These are phyloP conservation scores for Apus apus DNA, from an alignment of 2,113 vertebrate species.

Conservation along the genomic window DNA sequence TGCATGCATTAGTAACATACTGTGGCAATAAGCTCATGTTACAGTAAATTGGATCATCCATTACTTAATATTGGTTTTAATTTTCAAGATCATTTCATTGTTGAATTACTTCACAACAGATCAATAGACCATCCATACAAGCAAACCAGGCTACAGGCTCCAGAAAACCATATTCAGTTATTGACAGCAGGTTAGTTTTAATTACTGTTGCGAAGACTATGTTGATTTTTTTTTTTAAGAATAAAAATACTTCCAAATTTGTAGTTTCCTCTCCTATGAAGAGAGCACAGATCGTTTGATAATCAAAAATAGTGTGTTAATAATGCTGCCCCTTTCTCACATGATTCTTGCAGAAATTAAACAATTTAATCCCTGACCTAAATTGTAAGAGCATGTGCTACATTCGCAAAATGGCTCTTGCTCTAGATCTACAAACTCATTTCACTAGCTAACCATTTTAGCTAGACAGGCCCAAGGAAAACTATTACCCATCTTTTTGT, in stretches of 20 bases:
- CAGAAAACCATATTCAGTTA: conserved; percentile 2
- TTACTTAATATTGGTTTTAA: conserved; percentile 53
- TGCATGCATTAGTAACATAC: background rate
- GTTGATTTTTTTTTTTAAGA: conserved; percentile 11
- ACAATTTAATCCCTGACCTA: background rate
- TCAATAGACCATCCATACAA: conserved; percentile 48
- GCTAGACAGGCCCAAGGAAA: background rate
- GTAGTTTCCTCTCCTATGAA: background rate
- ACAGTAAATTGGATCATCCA: conserved; percentile 41
- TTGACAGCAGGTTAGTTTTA: conserved; percentile 46
- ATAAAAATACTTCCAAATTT: background rate
- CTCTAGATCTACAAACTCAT: background rate
- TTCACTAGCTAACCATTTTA: background rate
- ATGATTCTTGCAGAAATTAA: conserved; percentile 3
- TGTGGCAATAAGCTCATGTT: background rate
- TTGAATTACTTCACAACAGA: conserved; percentile 39
- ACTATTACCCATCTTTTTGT: background rate
- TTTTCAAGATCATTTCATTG: conserved; percentile 60
- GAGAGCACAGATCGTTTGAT: background rate
- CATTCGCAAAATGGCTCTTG: background rate
- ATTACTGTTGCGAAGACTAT: conserved; percentile 22
- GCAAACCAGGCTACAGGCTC: conserved; percentile 14
- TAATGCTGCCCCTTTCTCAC: background rate
- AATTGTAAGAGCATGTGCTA: background rate
- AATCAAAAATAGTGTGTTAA: conserved; percentile 10